Conservation (phyloP, 1,140 invertebrate genomes). For the Periplaneta americana region DNA sequence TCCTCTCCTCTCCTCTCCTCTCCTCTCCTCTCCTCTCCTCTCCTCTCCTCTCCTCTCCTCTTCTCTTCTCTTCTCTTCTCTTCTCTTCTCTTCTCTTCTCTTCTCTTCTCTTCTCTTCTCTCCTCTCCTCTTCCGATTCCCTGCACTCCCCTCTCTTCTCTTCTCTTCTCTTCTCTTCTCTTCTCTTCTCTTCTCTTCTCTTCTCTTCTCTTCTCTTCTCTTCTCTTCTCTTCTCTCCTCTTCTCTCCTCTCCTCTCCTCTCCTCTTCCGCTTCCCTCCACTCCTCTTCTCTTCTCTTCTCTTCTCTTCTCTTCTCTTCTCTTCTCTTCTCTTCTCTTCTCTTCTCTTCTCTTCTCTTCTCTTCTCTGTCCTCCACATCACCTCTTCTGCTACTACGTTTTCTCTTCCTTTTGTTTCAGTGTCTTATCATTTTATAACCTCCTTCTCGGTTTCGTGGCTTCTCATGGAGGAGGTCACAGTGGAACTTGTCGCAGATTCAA, state of each 20-base stretch:
- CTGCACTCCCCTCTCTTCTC: not conserved
- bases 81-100: not conserved
- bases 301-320: too few species aligned
- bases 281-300: not conserved
- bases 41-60: not conserved
- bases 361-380: too few species aligned
- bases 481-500: too few species aligned
- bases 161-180: not conserved
- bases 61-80: not conserved
- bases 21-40: not conserved
- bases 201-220: not conserved
- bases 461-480: too few species aligned
- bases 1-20: not conserved
- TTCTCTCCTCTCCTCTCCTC: not conserved
- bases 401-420: too few species aligned
- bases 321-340: too few species aligned
- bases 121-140: not conserved
- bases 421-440: too few species aligned
- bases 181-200: not conserved
- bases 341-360: too few species aligned
- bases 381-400: too few species aligned
- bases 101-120: not conserved
- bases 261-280: not conserved
- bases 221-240: not conserved
- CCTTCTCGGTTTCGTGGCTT: too few species aligned